These are phyloP conservation scores for Amphipoea oculea DNA, from an alignment of 2,888 invertebrate species.

Conservation along the genomic window DNA sequence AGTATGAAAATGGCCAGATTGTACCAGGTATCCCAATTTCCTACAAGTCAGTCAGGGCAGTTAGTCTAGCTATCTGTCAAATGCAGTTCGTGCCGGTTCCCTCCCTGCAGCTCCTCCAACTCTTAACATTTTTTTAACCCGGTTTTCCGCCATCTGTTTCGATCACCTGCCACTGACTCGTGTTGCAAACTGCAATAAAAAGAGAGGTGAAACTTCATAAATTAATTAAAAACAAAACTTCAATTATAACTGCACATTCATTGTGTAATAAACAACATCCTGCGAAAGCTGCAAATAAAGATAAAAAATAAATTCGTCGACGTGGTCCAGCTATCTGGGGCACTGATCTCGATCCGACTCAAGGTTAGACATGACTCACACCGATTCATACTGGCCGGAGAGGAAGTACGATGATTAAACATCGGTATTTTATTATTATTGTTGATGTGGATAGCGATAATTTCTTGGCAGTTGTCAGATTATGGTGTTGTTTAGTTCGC, in stretches of 20 bases:
- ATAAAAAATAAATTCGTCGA: conserved; percentile 25
- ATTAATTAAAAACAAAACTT: not conserved
- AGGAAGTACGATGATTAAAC: conserved; percentile 24
- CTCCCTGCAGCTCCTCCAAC: not conserved
- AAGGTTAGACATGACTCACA: conserved; percentile 48
- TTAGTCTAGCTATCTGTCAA: not conserved
- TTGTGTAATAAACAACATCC: conserved; percentile 25
- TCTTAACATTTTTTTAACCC: not conserved
- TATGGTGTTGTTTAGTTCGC: not conserved
- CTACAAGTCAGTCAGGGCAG: not conserved
- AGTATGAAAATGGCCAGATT: not conserved
- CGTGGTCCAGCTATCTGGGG: conserved; percentile 41
- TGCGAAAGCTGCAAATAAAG: conserved; percentile 23
- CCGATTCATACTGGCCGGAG: not conserved
- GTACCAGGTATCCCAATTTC: not conserved
- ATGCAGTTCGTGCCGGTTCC: not conserved
- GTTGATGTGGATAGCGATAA: not conserved
- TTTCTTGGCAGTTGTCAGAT: conserved; percentile 23
- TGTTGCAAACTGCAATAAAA: too few species aligned
- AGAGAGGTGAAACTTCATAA: not conserved
- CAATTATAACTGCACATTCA: not conserved
- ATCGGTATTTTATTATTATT: conserved; percentile 29
- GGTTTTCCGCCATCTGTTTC: not conserved
- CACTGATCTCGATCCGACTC: conserved; percentile 51
- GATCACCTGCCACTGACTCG: not conserved